Base-by-base conservation (phyloP, 2,888 invertebrate species). In the Zygogramma bicolorata region DNA sequence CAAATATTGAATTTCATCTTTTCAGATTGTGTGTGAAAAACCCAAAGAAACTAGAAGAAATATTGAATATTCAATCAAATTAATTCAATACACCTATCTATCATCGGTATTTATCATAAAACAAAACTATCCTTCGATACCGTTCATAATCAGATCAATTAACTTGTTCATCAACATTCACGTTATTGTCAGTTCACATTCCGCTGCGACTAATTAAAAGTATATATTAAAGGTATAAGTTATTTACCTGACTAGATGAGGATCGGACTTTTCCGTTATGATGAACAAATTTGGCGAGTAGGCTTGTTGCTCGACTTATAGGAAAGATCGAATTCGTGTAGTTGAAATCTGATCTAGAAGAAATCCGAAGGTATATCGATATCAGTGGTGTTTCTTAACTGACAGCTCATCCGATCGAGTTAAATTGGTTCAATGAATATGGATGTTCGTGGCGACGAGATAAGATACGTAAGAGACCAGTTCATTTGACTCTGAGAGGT, bases 351-450 rank as follows among this genome's bases (percentile, higher is more conserved):
- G 79, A 80, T 79, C 73, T 71, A 70, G 59, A 77, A 74, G 77
- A 77, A 77, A 72, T 77, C 75, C 49, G 72, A 75, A 77, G 78
- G 72, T 65, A 79, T 85, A 84, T 84, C 83, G 77, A 77, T 84
- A 82, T 83, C 84, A 80, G 77, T 77, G 74, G 82, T 80, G 81
- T 82, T 80, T 79, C 77, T 82, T 80, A 80, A 80, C 75, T 84
- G 85, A 84, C 85, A 83, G 83, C 77, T 81, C 80, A 82, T 80
- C 80, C 82, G 81, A 80, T 81, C 83, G 82, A 79, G 81, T 82
- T 83, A 84, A 83, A 85, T 83, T 84, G 85, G 83, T 82, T 82
- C 83, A 84, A 81, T 81, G 83, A 82, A 78, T 83, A 81, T 69
- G 70, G 75, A 76, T 70, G 68, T 72, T 71, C 72, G 75, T 76